Percentiles rank a stretch among this genome's conserved stretches.
Conservation (phyloP, 2,888 invertebrate species). For the Chaetogeoica ovagalla region DNA sequence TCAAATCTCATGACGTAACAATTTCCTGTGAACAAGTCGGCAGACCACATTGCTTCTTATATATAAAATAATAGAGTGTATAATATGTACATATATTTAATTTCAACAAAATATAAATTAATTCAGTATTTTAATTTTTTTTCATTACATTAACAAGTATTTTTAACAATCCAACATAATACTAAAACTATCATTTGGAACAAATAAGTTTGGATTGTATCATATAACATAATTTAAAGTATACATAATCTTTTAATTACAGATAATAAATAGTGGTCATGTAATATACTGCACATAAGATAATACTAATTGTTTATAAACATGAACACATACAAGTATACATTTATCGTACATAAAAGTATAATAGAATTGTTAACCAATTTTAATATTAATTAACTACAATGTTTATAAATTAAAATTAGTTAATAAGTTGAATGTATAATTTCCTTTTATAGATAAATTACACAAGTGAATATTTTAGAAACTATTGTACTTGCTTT, state of each 20-base stretch:
- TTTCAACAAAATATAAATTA: neutral
- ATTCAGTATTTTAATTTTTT: neutral
- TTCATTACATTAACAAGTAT: conserved; percentile 8
- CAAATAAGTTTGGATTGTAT: conserved; percentile 1
- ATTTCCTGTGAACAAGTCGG: no score
- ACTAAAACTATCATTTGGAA: neutral
- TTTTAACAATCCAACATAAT: conserved; percentile 12
- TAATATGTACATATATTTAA: no score
- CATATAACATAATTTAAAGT: neutral
- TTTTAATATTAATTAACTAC: conserved; percentile 15
- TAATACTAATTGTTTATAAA: neutral
- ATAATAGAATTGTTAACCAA: neutral
- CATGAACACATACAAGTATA: conserved; percentile 10
- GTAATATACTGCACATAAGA: neutral
- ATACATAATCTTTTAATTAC: neutral
- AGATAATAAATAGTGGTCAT: neutral
- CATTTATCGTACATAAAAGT: conserved; percentile 16
- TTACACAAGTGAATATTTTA: neutral
- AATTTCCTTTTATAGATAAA: conserved; percentile 10
- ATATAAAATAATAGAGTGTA: no score
- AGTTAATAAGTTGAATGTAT: conserved; percentile 13
- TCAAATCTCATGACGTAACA: no score
- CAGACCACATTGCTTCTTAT: no score
- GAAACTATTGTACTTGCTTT: conserved; percentile 16
- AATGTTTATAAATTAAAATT: conserved; percentile 24